These are phyloP conservation scores for Alauda arvensis DNA, from an alignment of 2,797 vertebrate genomes.

Conservation along the genomic window DNA sequence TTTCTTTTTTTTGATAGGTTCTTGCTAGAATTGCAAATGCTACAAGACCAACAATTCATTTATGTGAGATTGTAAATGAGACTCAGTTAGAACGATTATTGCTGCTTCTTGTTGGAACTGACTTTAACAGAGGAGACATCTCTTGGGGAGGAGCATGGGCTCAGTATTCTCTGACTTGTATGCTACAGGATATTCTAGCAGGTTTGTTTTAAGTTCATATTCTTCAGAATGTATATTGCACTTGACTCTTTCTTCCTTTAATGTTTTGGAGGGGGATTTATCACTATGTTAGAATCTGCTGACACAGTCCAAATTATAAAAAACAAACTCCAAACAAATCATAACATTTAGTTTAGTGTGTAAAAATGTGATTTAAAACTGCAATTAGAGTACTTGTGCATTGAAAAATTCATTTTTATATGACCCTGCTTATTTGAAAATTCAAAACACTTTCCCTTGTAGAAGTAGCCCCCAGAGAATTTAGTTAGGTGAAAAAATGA, in stretches of 20 bases:
- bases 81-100: constrained; percentile 93
- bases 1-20: constrained; percentile 75
- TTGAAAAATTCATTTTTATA: neutral
- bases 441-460: neutral
- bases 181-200: constrained; percentile 97
- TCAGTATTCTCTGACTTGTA: constrained; percentile 96
- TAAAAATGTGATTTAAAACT: neutral
- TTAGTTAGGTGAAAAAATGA: neutral
- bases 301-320: neutral
- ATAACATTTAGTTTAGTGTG: neutral
- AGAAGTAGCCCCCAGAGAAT: neutral
- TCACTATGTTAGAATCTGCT: neutral
- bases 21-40: constrained; percentile 95
- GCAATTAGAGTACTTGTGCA: neutral
- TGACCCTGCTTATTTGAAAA: neutral
- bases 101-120: constrained; percentile 92
- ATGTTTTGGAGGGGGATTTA: accelerated
- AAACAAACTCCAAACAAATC: accelerated
- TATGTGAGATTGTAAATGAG: constrained; percentile 96
- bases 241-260: neutral
- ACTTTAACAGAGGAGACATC: constrained; percentile 97
- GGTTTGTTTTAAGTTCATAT: constrained; percentile 70
- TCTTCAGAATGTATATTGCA: neutral
- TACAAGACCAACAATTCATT: constrained; percentile 94
- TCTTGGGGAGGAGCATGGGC: constrained; percentile 98